These are phyloP conservation scores for Spicauda simplicius DNA, from an alignment of 2,888 invertebrate genomes.

Conservation along the genomic window DNA sequence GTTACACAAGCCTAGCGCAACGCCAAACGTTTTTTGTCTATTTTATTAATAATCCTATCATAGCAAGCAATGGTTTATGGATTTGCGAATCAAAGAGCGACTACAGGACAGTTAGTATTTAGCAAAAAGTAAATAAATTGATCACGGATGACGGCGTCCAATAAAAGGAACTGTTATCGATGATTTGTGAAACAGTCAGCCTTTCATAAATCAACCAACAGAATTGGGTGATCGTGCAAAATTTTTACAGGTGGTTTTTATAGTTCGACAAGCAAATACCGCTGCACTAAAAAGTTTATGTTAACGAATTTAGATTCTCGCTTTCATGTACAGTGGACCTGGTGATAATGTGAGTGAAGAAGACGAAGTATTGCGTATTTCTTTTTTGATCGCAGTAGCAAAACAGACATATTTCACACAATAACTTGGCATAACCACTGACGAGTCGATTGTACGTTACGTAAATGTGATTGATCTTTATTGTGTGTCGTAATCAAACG, in stretches of 20 bases:
- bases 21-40: slow-evolving; percentile 34
- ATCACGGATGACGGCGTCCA: neutral
- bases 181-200: neutral
- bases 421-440: neutral
- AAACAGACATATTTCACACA: neutral
- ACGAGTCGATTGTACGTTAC: neutral
- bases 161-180: neutral
- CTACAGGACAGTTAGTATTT: neutral
- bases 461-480: slow-evolving; percentile 2
- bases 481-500: neutral
- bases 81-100: neutral
- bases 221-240: neutral
- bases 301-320: neutral
- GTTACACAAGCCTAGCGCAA: slow-evolving; percentile 33
- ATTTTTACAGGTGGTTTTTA: slow-evolving; percentile 2
- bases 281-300: neutral
- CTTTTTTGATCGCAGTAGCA: neutral
- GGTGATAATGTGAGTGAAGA: neutral
- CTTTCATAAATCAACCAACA: slow-evolving; percentile 2
- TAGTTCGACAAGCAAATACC: neutral
- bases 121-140: neutral
- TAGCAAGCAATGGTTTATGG: slow-evolving; percentile 11
- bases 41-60: slow-evolving; percentile 32
- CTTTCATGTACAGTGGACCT: neutral
- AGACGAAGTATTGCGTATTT: slow-evolving; percentile 2